These are phyloP conservation scores for Thamnaconus septentrionalis DNA, from an alignment of 2,113 vertebrate species.

Conservation along the genomic window DNA sequence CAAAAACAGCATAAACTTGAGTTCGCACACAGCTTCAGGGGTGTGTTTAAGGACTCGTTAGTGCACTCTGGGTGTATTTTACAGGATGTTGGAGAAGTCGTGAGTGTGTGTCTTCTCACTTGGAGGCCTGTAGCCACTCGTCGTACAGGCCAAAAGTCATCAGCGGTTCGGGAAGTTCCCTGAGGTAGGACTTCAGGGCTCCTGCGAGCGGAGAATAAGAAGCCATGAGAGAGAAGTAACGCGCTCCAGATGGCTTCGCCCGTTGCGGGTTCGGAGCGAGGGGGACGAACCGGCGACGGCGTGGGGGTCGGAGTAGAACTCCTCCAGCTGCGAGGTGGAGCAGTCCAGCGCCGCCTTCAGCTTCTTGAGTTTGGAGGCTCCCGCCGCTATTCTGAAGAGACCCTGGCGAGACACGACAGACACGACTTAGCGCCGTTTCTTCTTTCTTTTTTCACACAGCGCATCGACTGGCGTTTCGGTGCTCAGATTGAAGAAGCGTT, in stretches of 20 bases:
- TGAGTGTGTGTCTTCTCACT: conserved; percentile 72
- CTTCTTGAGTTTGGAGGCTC: conserved; percentile 97
- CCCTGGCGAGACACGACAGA: conserved; percentile 73
- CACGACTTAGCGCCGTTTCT: background rate
- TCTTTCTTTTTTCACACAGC: background rate
- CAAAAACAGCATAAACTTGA: background rate
- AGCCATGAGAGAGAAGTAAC: conserved; percentile 17
- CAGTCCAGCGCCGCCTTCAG: conserved; percentile 97
- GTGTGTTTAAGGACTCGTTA: conserved; percentile 10
- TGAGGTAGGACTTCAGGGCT: conserved; percentile 95
- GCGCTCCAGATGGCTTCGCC: conserved; percentile 3
- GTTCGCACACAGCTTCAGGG: conserved; percentile 10
- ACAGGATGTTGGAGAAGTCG: conserved; percentile 14
- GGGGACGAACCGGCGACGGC: conserved; percentile 89
- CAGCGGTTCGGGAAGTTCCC: conserved; percentile 94
- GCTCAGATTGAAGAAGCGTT: conserved; percentile 33
- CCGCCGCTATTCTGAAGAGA: conserved; percentile 95
- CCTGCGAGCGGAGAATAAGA: conserved; percentile 70
- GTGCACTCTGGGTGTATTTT: conserved; percentile 3
- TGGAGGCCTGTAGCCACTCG: conserved; percentile 92
- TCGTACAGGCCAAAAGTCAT: conserved; percentile 94
- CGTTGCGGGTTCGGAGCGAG: conserved; percentile 6
- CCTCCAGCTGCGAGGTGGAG: conserved; percentile 95
- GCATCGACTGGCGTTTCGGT: conserved; percentile 28
- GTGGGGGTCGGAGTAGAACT: conserved; percentile 96